Evolutionary conservation across 1,140 invertebrate species (phyloP), one percentile per base, ranked within the genome.

Genomic region (Tetraneura akinire): DNA sequence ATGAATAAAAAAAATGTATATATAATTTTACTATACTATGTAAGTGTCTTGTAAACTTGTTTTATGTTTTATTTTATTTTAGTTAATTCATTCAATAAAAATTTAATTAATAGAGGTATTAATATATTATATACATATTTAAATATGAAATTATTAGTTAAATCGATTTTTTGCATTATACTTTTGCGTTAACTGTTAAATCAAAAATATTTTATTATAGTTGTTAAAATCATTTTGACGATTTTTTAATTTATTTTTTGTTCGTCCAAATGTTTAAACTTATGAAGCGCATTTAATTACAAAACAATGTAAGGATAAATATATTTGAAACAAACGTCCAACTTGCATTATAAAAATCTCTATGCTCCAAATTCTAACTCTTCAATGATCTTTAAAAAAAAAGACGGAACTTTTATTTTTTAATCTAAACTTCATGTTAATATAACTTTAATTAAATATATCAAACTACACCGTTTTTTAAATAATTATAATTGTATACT

Each of bases 191-290:
- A 57, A 32, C 32, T 32, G 29, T n/a, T n/a, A n/a, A 18, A 37
- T 62, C 14, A 13, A 66, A 66, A 23, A 3, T 14, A 21, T n/a
- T n/a, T n/a, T n/a, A n/a, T n/a, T n/a, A 66, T 21, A 66, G 2
- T 45, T 45, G 26, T 47, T 45, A 16, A 68, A 68, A 47, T 26
- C 10, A 37, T 47, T 47, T 16, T 68, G 37, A 68, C 2, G 9
- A 68, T 68, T 68, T 68, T 68, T 68, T 14, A 4, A 8, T 42
- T 68, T 68, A 16, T 23, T 18, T 45, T 45, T 68, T 68, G 13
- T 68, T 47, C 42, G 8, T 68, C 23, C 37, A 68, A 45, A 45
- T n/a, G n/a, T 9, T 32, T 45, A 23, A 45, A 16, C 11, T 42
- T 37, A 11, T 18, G 18, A 0, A 2, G n/a, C n/a, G 14, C n/a